Conservation (phyloP, 2,888 invertebrate species). For the Chrysina gloriosa region DNA sequence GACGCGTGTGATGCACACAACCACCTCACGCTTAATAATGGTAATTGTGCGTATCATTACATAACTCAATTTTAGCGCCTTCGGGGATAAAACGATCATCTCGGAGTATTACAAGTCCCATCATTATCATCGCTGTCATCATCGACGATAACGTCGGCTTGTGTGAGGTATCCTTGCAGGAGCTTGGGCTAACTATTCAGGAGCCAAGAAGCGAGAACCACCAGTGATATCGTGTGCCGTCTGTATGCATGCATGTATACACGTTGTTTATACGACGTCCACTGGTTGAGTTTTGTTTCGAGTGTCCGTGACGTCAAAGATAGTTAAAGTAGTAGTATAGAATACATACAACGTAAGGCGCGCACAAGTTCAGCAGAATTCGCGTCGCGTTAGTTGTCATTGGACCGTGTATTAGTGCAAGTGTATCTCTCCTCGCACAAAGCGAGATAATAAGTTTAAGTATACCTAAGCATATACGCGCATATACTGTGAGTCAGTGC, state of each 20-base stretch:
- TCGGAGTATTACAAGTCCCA: too few relatives aligned
- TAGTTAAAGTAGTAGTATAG: constrained; percentile 35
- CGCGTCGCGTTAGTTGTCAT: constrained; percentile 26
- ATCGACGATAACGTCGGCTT: too few relatives aligned
- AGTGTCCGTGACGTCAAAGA: constrained; percentile 35
- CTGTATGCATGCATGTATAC: constrained; percentile 1
- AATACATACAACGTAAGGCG: constrained; percentile 28
- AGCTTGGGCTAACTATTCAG: too few relatives aligned
- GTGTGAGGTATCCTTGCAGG: too few relatives aligned
- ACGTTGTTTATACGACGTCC: constrained; percentile 30
- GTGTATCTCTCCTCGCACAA: constrained; percentile 13
- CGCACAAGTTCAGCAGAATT: constrained; percentile 32
- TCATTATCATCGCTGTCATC: too few relatives aligned
- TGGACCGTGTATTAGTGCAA: constrained; percentile 23
- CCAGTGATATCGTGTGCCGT: not conserved
- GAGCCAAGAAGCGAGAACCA: too few relatives aligned
- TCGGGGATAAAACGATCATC: too few relatives aligned
- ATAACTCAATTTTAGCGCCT: too few relatives aligned
- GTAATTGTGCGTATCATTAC: too few relatives aligned
- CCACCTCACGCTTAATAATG: not conserved
- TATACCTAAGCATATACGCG: too few relatives aligned
- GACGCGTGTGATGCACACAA: not conserved
- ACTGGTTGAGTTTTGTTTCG: constrained; percentile 26
- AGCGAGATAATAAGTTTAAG: not conserved
- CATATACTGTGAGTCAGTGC: too few relatives aligned